phyloP scores from a whole-genome alignment of 1,140 invertebrate species.

The Micrasema minimum region DNA sequence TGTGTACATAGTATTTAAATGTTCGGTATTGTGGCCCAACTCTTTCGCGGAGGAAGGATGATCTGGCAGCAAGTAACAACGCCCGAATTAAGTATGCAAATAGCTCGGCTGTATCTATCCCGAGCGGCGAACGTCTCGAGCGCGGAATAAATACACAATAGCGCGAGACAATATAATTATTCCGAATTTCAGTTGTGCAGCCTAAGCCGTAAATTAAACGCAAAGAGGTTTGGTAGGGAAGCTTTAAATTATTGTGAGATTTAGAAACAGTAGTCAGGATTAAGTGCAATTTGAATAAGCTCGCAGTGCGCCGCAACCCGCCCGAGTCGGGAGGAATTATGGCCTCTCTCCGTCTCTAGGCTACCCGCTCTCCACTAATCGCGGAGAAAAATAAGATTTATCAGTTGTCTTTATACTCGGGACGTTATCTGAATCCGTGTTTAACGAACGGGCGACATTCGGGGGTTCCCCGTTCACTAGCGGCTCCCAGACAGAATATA shows the following conservation, averaged over 20 bases:
- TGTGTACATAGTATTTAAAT: conserved; percentile 17
- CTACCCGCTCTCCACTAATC: conserved; percentile 1
- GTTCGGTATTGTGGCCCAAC: conserved; percentile 10
- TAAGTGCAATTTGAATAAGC: conserved; percentile 54
- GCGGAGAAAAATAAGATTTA: not conserved
- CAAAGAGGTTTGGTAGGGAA: conserved; percentile 51
- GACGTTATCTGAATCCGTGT: too few species aligned
- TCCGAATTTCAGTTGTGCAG: conserved; percentile 49
- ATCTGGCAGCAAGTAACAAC: conserved; percentile 24
- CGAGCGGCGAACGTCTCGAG: not conserved
- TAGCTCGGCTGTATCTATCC: conserved; percentile 35
- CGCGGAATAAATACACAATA: conserved; percentile 48
- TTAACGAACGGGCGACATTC: too few species aligned
- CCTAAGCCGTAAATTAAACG: conserved; percentile 53
- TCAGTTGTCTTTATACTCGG: too few species aligned
- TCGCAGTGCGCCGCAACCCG: conserved; percentile 7
- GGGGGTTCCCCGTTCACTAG: too few species aligned
- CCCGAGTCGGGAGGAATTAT: conserved; percentile 9
- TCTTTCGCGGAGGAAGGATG: conserved; percentile 29
- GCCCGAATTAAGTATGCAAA: conserved; percentile 52
- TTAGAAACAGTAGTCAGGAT: conserved; percentile 54
- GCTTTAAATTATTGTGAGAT: conserved; percentile 54
- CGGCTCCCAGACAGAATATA: too few species aligned
- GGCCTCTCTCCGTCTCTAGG: not conserved
- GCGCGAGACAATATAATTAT: conserved; percentile 53